Evolutionary conservation across 2,113 vertebrate genomes (phyloP).

Genomic region (Rhabdornis inornatus): DNA sequence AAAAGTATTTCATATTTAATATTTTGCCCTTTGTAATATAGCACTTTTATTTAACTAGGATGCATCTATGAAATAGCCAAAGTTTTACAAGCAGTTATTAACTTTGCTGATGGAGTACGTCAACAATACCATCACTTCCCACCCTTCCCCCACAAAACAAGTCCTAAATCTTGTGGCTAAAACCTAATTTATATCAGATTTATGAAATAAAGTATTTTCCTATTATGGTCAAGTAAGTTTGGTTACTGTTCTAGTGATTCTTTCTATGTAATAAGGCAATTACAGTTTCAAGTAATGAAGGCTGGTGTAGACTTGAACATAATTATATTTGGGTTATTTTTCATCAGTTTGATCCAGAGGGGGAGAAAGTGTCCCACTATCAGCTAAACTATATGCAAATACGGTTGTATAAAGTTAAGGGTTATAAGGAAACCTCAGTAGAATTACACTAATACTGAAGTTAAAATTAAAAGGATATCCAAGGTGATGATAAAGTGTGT

Average conservation of each 20-base stretch:
- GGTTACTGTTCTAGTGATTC: constrained; percentile 79
- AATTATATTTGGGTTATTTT: constrained; percentile 71
- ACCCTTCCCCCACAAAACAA: constrained; percentile 56
- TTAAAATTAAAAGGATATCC: constrained; percentile 76
- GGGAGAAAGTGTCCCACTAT: constrained; percentile 66
- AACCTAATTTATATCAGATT: constrained; percentile 82
- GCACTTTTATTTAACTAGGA: constrained; percentile 80
- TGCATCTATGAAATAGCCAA: constrained; percentile 80
- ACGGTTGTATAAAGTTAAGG: constrained; percentile 74
- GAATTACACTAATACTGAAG: constrained; percentile 85
- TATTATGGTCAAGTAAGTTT: constrained; percentile 79
- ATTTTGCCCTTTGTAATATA: constrained; percentile 78
- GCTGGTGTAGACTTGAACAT: constrained; percentile 70
- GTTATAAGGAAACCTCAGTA: constrained; percentile 75
- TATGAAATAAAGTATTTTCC: constrained; percentile 83
- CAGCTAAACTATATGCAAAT: constrained; percentile 74
- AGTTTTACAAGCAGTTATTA: constrained; percentile 75
- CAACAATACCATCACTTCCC: constrained; percentile 54
- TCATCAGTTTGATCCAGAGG: constrained; percentile 65
- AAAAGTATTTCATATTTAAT: constrained; percentile 66
- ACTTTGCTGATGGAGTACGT: constrained; percentile 70
- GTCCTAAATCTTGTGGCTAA: constrained; percentile 72
- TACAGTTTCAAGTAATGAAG: constrained; percentile 75
- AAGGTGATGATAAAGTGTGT: constrained; percentile 78
- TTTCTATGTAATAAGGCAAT: constrained; percentile 79